Conservation (phyloP, 2,888 invertebrate genomes). For the Galeopsomyia nigrocyanea region DNA sequence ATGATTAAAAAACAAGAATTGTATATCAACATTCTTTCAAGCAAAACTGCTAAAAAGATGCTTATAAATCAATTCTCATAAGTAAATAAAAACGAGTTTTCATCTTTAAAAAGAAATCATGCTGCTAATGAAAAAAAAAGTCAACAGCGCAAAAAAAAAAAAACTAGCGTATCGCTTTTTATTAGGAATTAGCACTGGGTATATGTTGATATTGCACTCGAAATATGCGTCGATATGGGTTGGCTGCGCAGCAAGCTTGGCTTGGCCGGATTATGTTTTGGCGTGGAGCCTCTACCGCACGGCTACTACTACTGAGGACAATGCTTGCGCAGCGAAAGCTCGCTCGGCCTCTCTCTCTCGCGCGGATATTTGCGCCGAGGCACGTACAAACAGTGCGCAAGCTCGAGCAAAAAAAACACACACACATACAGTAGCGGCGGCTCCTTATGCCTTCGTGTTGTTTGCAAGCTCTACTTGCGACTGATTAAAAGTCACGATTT, state of each 20-base stretch:
- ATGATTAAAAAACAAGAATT: no score
- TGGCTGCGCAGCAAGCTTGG: not conserved
- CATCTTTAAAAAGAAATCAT: no score
- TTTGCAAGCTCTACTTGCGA: no score
- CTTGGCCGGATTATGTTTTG: slow-evolving; percentile 28
- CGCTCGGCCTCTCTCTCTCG: not conserved
- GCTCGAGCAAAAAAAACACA: not conserved
- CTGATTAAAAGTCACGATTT: no score
- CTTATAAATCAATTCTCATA: no score
- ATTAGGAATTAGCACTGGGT: slow-evolving; percentile 36
- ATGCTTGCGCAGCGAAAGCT: slow-evolving; percentile 44
- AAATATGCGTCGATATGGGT: slow-evolving; percentile 21
- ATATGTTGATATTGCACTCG: slow-evolving; percentile 36
- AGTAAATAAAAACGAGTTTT: no score
- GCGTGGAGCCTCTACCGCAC: not conserved
- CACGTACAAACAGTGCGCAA: slow-evolving; percentile 46
- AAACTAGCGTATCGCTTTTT: slow-evolving; percentile 29
- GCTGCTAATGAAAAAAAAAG: no score
- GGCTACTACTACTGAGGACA: slow-evolving; percentile 17
- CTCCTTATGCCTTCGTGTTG: no score
- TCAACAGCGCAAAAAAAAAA: no score
- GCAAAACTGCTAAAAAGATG: no score
- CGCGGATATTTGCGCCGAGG: slow-evolving; percentile 46
- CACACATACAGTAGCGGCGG: no score
- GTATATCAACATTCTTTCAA: no score